These are phyloP conservation scores for Macaria liturata DNA, from an alignment of 2,888 invertebrate genomes.

Conservation along the genomic window DNA sequence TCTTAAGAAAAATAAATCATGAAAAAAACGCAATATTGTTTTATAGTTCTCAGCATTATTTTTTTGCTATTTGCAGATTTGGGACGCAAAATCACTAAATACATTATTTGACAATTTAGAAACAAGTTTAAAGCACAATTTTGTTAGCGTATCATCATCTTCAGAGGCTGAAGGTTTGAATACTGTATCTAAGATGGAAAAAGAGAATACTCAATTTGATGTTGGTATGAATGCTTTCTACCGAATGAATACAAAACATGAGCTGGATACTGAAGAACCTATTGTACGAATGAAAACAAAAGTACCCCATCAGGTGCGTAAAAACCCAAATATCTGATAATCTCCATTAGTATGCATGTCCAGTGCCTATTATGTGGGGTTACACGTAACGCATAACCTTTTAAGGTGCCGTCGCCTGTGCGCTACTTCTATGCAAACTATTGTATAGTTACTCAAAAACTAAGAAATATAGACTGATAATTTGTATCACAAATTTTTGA, in stretches of 20 bases:
- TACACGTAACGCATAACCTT: no score
- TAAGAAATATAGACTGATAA: no score
- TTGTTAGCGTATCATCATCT: slow-evolving; percentile 16
- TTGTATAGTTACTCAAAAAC: no score
- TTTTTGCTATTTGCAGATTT: slow-evolving; percentile 5
- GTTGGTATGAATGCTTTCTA: slow-evolving; percentile 22
- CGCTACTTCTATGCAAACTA: no score
- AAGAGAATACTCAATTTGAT: slow-evolving; percentile 1
- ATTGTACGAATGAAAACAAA: slow-evolving; percentile 22
- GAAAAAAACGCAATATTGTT: no score
- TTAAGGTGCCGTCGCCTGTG: no score
- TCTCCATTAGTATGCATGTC: no score
- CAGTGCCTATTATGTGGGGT: no score
- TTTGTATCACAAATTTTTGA: no score
- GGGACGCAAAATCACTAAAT: slow-evolving; percentile 1
- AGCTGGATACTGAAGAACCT: slow-evolving; percentile 20
- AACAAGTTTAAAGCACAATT: slow-evolving; percentile 21
- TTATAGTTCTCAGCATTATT: background rate
- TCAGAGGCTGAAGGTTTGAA: background rate
- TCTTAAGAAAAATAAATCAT: no score
- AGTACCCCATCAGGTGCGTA: background rate
- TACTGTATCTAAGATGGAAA: background rate
- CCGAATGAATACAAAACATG: slow-evolving; percentile 17
- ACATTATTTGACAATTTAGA: slow-evolving; percentile 15
- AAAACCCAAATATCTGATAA: no score